A percentile compares a stretch with the other conserved stretches of the same genome.
Evolutionary conservation across 2,888 invertebrate genomes (phyloP).

Genomic region (Acanthosepion lycidas): DNA sequence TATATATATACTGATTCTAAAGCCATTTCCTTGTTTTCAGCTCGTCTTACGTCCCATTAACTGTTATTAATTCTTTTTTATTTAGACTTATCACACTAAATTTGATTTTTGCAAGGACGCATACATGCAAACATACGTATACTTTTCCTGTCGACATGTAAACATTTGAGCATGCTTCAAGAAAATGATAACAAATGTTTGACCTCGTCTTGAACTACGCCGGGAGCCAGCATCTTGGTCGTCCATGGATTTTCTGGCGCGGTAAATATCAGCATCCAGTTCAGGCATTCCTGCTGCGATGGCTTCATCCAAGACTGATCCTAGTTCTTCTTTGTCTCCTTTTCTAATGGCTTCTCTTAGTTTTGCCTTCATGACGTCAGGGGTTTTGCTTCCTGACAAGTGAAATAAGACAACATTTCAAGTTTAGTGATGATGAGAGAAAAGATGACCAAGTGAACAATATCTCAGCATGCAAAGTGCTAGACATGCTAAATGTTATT

Average conservation of each 20-base stretch:
- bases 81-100: no score
- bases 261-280: neutral
- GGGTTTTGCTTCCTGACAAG: conserved; percentile 4
- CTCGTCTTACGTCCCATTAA: no score
- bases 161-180: neutral
- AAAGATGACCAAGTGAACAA: neutral
- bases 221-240: neutral
- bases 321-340: neutral
- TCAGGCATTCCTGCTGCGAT: neutral
- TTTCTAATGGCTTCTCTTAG: neutral
- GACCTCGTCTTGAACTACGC: neutral
- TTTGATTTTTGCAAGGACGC: no score
- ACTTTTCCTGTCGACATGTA: neutral
- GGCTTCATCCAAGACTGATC: neutral
- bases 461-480: neutral
- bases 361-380: neutral
- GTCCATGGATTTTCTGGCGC: neutral
- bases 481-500: neutral
- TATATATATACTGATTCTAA: no score
- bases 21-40: no score
- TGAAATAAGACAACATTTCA: neutral
- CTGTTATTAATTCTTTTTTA: no score
- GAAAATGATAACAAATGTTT: neutral
- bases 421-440: neutral
- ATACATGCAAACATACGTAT: neutral